Conservation (phyloP, 2,113 vertebrate genomes). For the Athene noctua region DNA sequence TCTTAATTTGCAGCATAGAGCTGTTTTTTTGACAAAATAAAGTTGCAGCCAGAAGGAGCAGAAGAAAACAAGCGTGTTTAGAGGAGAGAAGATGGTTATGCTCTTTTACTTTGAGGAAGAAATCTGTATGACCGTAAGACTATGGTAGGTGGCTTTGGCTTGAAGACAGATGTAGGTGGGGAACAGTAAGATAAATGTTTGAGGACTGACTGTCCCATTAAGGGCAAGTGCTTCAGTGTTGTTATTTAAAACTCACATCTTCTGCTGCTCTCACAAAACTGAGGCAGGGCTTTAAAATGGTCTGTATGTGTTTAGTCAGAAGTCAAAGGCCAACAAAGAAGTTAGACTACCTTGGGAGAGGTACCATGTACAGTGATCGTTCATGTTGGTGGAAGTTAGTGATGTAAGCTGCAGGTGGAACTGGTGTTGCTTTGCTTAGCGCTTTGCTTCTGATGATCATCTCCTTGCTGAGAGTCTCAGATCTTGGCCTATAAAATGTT, state of each 20-base stretch:
- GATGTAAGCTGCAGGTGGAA: not conserved
- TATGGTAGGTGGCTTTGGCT: not conserved
- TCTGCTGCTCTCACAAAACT: not conserved
- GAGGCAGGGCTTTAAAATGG: not conserved
- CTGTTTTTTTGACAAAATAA: not conserved
- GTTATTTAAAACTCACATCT: not conserved
- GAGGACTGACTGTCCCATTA: not conserved
- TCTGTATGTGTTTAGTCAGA: not conserved
- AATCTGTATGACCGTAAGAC: not conserved
- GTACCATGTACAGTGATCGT: accelerated
- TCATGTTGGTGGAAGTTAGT: not conserved
- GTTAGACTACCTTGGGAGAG: not conserved
- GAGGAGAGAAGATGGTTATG: not conserved
- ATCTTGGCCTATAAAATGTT: not conserved
- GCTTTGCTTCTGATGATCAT: not conserved
- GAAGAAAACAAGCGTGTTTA: not conserved
- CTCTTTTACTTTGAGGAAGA: not conserved
- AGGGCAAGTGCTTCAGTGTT: not conserved
- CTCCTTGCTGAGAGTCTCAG: not conserved
- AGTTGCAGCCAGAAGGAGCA: not conserved
- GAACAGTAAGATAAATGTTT: not conserved
- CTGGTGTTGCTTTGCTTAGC: not conserved
- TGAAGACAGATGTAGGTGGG: not conserved
- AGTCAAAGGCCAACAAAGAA: not conserved
- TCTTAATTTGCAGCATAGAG: not conserved